Evolutionary conservation across 2,888 invertebrate species (phyloP).

Genomic region (Mythimna impura): DNA sequence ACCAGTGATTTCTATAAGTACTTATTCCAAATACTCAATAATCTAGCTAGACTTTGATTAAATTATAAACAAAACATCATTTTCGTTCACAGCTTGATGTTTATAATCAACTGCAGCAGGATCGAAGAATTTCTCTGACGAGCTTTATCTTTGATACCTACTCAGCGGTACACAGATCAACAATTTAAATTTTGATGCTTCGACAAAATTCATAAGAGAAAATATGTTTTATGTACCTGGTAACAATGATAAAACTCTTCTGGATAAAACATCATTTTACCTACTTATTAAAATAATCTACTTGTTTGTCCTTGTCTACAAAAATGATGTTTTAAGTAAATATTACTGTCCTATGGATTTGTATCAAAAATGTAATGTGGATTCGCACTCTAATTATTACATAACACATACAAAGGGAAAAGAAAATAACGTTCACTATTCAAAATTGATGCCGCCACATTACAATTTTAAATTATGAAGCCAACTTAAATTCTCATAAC

Average conservation of each 20-base stretch:
- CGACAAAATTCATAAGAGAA: neutral
- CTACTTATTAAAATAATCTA: slow-evolving; percentile 1
- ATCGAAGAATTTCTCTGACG: slow-evolving; percentile 11
- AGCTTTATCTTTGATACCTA: slow-evolving; percentile 14
- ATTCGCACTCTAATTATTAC: neutral
- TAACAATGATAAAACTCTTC: slow-evolving; percentile 13
- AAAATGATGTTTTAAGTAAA: slow-evolving; percentile 47
- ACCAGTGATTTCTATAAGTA: neutral
- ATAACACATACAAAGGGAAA: neutral
- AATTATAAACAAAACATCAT: neutral
- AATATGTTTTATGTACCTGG: neutral
- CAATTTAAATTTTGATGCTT: neutral
- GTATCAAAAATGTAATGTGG: slow-evolving; percentile 51
- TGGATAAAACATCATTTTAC: slow-evolving; percentile 34
- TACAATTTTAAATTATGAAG: slow-evolving; percentile 56
- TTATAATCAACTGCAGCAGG: slow-evolving; percentile 32
- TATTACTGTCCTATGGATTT: slow-evolving; percentile 13
- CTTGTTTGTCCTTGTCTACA: slow-evolving; percentile 7
- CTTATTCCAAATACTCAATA: neutral
- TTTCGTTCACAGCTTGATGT: neutral
- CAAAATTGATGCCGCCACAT: slow-evolving; percentile 27
- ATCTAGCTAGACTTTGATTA: neutral
- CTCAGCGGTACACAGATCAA: neutral
- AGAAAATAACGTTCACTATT: neutral
- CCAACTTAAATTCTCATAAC: slow-evolving; percentile 33